A percentile compares a stretch with the other conserved stretches of the same genome.
phyloP scores from a whole-genome alignment of 2,797 vertebrate genomes.

The Rhynchotus rufescens region DNA sequence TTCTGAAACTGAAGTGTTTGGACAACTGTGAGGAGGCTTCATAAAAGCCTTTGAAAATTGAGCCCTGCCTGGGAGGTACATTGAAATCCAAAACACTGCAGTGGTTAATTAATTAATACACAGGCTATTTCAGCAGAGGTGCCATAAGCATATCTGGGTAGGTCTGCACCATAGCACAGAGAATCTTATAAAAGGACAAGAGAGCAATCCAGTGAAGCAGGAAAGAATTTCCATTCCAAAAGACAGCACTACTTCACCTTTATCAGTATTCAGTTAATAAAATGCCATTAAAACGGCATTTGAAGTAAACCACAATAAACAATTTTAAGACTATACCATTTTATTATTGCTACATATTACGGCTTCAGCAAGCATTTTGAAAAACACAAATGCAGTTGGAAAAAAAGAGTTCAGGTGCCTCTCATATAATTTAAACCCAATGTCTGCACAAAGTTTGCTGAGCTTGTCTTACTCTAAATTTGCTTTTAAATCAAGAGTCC shows the following conservation, averaged over 20 bases:
- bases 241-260: not conserved
- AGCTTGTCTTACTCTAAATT: not conserved
- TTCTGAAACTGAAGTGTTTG: not conserved
- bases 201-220: not conserved
- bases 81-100: not conserved
- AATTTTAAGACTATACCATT: not conserved
- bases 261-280: not conserved
- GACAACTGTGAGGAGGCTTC: not conserved
- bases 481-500: not conserved
- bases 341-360: not conserved
- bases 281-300: not conserved
- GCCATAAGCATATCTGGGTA: not conserved
- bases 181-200: not conserved
- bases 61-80: not conserved
- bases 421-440: not conserved
- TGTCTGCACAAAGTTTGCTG: not conserved
- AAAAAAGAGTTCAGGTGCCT: not conserved
- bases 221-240: not conserved
- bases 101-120: not conserved
- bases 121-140: not conserved
- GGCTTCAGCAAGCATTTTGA: not conserved
- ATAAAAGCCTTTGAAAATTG: not conserved
- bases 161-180: not conserved
- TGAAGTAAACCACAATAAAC: not conserved
- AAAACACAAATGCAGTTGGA: not conserved